A percentile compares a stretch with the other conserved stretches of the same genome.
Conservation (phyloP, 2,113 vertebrate genomes). For the Odontesthes bonariensis region DNA sequence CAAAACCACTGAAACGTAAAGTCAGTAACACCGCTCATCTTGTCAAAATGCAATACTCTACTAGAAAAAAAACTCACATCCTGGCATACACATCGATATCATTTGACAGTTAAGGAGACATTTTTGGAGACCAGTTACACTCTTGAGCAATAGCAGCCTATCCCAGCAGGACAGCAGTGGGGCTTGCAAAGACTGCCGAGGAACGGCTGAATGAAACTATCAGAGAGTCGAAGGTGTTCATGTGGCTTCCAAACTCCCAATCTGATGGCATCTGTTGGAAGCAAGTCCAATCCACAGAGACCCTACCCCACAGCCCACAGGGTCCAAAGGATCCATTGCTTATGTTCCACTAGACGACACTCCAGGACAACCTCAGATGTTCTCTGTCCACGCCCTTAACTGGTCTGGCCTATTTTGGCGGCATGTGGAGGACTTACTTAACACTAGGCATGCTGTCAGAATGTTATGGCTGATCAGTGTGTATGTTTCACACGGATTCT, state of each 20-base stretch:
- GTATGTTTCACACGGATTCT: constrained; percentile 15
- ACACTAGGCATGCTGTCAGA: neutral
- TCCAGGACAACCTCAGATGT: neutral
- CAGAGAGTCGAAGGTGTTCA: too few species aligned
- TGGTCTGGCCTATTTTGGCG: neutral
- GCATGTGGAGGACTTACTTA: neutral
- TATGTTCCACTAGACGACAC: neutral
- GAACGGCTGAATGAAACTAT: too few species aligned
- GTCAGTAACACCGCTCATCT: neutral
- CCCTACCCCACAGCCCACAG: neutral
- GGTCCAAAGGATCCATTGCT: neutral
- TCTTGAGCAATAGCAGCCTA: neutral
- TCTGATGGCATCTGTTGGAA: neutral
- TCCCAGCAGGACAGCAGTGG: neutral
- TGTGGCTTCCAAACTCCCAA: neutral
- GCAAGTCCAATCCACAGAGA: too few species aligned
- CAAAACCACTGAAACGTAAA: too few species aligned
- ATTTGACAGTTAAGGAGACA: neutral
- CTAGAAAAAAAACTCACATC: neutral
- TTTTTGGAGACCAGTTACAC: too few species aligned
- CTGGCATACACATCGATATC: neutral
- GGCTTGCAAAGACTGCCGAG: neutral
- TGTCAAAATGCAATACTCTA: neutral
- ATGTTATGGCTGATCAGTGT: neutral
- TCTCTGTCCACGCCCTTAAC: too few species aligned